These are phyloP conservation scores for Tigriopus japonicus DNA, from an alignment of 1,140 invertebrate genomes.

Conservation along the genomic window DNA sequence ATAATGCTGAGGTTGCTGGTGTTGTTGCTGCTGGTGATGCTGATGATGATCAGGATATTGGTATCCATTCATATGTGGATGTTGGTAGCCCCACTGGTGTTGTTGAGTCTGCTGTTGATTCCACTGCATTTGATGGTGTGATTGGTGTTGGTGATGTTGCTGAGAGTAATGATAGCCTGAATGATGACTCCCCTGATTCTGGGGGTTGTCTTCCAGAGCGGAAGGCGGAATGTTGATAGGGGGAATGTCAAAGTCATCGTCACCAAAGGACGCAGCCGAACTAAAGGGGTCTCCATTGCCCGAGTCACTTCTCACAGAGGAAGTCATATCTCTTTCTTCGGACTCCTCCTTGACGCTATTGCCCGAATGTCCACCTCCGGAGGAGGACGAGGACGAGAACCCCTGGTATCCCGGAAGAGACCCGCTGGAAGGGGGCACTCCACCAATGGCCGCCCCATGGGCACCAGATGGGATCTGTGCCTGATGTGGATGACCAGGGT, in stretches of 20 bases:
- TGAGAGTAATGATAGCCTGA: neutral
- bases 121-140: neutral
- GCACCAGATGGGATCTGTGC: no score
- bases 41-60: neutral
- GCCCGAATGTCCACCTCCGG: no score
- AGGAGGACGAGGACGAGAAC: no score
- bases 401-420: no score
- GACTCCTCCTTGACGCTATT: no score
- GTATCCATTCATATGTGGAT: neutral
- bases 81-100: neutral
- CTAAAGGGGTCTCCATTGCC: neutral
- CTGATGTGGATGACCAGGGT: no score
- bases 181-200: neutral
- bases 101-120: neutral
- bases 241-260: constrained; percentile 2
- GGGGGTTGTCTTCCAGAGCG: neutral
- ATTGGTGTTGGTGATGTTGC: neutral
- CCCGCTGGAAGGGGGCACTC: no score
- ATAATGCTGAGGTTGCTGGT: neutral
- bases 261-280: neutral
- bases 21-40: neutral
- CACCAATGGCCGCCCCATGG: no score
- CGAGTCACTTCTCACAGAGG: neutral
- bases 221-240: neutral
- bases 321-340: no score